Conservation (phyloP, 1,140 invertebrate species). For the Harpegnathos saltator region DNA sequence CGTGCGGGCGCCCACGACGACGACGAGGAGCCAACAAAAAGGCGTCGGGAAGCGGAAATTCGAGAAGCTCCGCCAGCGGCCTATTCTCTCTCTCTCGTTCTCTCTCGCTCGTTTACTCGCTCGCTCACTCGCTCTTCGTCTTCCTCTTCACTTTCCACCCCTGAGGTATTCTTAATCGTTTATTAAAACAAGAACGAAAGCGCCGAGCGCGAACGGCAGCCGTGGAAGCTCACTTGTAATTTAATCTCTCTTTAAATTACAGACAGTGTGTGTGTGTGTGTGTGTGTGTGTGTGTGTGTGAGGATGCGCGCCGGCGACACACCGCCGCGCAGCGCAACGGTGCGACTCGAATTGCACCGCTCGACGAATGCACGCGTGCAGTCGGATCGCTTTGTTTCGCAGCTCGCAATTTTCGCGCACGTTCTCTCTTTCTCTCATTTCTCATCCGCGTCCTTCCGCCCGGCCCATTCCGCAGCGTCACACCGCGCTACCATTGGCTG, state of each 20-base stretch:
- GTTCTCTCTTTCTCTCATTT: background rate
- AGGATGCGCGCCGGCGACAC: background rate
- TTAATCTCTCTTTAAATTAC: conserved; percentile 47
- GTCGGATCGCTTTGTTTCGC: conserved; percentile 9
- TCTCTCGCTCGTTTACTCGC: no score
- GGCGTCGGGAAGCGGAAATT: conserved; percentile 60
- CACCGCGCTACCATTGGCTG: conserved; percentile 25
- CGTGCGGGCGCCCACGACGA: conserved; percentile 50
- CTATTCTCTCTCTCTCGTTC: conserved; percentile 32
- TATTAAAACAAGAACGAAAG: conserved; percentile 22
- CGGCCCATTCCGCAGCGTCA: background rate
- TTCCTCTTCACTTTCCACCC: background rate
- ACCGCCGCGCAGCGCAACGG: background rate
- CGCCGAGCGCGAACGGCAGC: conserved; percentile 15
- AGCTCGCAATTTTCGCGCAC: background rate
- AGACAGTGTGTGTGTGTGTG: no score
- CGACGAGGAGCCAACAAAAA: conserved; percentile 12
- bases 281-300: no score
- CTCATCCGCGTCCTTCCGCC: no score
- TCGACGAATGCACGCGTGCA: background rate
- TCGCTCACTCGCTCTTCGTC: conserved; percentile 25
- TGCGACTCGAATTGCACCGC: conserved; percentile 33
- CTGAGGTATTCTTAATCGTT: conserved; percentile 17
- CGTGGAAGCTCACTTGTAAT: conserved; percentile 40
- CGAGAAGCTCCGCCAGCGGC: conserved; percentile 56